These are phyloP conservation scores for Simalia tracyae DNA, from an alignment of 2,797 vertebrate species.

Conservation along the genomic window DNA sequence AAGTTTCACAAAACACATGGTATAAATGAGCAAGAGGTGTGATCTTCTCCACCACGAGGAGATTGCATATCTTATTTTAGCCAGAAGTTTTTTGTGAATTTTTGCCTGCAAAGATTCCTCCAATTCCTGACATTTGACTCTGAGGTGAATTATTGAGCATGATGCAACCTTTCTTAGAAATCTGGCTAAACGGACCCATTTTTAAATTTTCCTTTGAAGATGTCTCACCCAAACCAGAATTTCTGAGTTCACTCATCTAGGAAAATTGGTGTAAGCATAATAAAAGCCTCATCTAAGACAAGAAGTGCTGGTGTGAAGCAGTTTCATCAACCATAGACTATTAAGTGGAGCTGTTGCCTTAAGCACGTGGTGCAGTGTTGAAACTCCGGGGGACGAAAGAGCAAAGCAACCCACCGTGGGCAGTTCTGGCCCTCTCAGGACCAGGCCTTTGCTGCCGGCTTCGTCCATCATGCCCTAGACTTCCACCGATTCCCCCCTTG, in stretches of 20 bases:
- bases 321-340: background rate
- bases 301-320: background rate
- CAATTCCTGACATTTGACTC: no score
- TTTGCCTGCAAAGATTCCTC: background rate
- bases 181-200: background rate
- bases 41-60: background rate
- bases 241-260: background rate
- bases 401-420: background rate
- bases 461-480: accelerated
- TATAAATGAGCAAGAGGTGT: background rate
- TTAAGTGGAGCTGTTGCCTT: accelerated
- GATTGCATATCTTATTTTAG: background rate
- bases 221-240: background rate
- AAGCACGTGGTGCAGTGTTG: background rate
- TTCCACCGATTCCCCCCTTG: background rate
- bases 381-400: background rate
- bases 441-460: background rate
- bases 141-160: no score
- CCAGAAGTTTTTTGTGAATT: background rate
- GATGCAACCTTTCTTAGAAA: background rate
- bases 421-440: accelerated
- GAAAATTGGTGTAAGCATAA: background rate
- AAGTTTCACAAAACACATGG: background rate
- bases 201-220: background rate
- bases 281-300: background rate